These are phyloP conservation scores for Numenius arquata DNA, from an alignment of 2,113 vertebrate species.

Conservation along the genomic window DNA sequence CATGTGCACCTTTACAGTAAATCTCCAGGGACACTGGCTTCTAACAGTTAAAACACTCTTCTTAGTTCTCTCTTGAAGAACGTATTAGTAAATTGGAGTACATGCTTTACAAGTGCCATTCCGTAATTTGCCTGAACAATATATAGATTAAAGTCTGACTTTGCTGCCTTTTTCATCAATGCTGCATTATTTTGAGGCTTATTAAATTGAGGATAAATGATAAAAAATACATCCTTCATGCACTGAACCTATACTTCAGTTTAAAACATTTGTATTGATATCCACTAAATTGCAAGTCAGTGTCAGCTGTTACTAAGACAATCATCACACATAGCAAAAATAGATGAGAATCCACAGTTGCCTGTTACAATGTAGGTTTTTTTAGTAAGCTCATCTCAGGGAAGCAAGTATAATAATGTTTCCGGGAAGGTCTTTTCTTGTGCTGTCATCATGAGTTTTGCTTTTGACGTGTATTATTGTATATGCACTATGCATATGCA, in stretches of 20 bases:
- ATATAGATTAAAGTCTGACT: not conserved
- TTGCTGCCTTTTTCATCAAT: not conserved
- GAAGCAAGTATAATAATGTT: not conserved
- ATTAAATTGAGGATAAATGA: not conserved
- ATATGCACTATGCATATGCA: too few relatives aligned
- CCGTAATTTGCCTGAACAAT: not conserved
- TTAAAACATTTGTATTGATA: not conserved
- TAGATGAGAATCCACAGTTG: not conserved
- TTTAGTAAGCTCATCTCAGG: not conserved
- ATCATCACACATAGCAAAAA: not conserved
- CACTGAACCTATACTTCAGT: not conserved
- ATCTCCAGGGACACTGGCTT: not conserved
- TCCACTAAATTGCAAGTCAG: not conserved
- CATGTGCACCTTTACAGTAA: not conserved
- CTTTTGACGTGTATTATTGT: not conserved
- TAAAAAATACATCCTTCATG: not conserved
- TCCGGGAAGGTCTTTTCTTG: not conserved
- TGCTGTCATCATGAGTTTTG: not conserved
- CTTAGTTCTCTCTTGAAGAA: not conserved
- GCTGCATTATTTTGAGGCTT: not conserved
- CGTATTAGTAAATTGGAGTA: accelerated
- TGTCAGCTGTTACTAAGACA: not conserved
- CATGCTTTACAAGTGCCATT: not conserved
- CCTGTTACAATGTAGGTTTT: accelerated
- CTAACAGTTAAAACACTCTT: not conserved